phyloP scores from a whole-genome alignment of 2,888 invertebrate genomes.

The Sceliomorpha sp. region DNA sequence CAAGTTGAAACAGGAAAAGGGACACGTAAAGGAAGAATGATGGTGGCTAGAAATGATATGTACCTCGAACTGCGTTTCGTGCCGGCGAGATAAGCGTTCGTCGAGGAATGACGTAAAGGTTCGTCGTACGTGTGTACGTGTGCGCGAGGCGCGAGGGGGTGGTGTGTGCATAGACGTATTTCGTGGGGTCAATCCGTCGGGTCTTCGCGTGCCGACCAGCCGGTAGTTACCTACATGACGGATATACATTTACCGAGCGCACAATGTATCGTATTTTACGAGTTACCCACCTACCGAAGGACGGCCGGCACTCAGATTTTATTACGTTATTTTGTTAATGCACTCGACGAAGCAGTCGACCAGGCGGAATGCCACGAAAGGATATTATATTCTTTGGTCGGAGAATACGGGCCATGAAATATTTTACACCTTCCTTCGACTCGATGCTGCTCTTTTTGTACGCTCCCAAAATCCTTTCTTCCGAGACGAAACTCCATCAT shows the following conservation, averaged over 20 bases:
- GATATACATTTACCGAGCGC: slow-evolving; percentile 62
- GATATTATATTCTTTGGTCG: slow-evolving; percentile 63
- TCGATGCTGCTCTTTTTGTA: slow-evolving; percentile 12
- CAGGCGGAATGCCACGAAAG: slow-evolving; percentile 59
- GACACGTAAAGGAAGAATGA: slow-evolving; percentile 49
- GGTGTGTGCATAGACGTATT: slow-evolving; percentile 47
- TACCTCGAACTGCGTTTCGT: slow-evolving; percentile 49
- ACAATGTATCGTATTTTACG: slow-evolving; percentile 75
- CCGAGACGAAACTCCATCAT: slow-evolving; percentile 3
- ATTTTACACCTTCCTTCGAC: slow-evolving; percentile 64
- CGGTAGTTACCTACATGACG: slow-evolving; percentile 68
- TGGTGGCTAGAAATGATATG: slow-evolving; percentile 46
- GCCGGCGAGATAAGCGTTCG: slow-evolving; percentile 44
- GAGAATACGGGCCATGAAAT: slow-evolving; percentile 67
- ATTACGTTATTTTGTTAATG: slow-evolving; percentile 79
- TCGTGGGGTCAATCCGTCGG: slow-evolving; percentile 71
- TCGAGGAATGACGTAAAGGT: slow-evolving; percentile 28
- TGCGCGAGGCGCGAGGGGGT: slow-evolving; percentile 9
- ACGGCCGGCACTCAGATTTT: slow-evolving; percentile 71
- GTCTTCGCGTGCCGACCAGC: slow-evolving; percentile 65
- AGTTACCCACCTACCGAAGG: slow-evolving; percentile 55
- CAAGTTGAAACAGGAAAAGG: slow-evolving; percentile 15
- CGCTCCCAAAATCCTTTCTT: slow-evolving; percentile 2
- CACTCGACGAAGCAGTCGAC: slow-evolving; percentile 61
- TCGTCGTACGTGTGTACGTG: slow-evolving; percentile 27